Percentiles rank a stretch among this genome's conserved stretches.
Evolutionary conservation across 2,888 invertebrate species (phyloP).

Genomic region (Panorpa germanica): DNA sequence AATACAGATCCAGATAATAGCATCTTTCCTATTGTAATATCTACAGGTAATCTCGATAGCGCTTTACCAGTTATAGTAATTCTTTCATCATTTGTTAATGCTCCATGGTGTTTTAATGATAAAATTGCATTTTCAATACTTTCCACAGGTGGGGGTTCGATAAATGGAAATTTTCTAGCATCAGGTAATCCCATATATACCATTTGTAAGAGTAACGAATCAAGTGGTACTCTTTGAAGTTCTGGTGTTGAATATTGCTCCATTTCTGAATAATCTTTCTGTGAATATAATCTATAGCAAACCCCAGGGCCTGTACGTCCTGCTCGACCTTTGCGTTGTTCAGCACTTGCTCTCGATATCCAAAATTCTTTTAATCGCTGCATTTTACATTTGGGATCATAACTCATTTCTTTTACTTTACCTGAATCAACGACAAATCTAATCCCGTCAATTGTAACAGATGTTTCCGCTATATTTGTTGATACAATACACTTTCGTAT

Average conservation of each 20-base stretch:
- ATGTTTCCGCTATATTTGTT: slow-evolving; percentile 98
- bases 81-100: slow-evolving; percentile 55
- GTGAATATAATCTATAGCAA: slow-evolving; percentile 78
- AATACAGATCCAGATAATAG: slow-evolving; percentile 81
- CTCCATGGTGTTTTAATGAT: slow-evolving; percentile 68
- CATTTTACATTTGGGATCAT: slow-evolving; percentile 77
- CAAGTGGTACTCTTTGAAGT: slow-evolving; percentile 83
- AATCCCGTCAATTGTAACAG: slow-evolving; percentile 95
- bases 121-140: slow-evolving; percentile 74
- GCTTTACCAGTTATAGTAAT: slow-evolving; percentile 75
- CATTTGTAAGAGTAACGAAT: slow-evolving; percentile 82
- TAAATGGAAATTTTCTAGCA: slow-evolving; percentile 81
- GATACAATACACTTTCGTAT: slow-evolving; percentile 92
- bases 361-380: slow-evolving; percentile 84
- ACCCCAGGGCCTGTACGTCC: slow-evolving; percentile 92
- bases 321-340: slow-evolving; percentile 90
- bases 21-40: slow-evolving; percentile 91
- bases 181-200: slow-evolving; percentile 84
- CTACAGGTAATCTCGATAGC: slow-evolving; percentile 79
- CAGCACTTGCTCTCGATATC: slow-evolving; percentile 95
- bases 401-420: slow-evolving; percentile 94
- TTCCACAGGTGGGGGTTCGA: slow-evolving; percentile 75
- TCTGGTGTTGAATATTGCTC: slow-evolving; percentile 82
- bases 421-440: slow-evolving; percentile 95
- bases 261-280: slow-evolving; percentile 60